Percentiles rank a stretch among this genome's conserved stretches.
phyloP scores from a whole-genome alignment of 2,797 vertebrate species.

The Acropternis orthonyx region DNA sequence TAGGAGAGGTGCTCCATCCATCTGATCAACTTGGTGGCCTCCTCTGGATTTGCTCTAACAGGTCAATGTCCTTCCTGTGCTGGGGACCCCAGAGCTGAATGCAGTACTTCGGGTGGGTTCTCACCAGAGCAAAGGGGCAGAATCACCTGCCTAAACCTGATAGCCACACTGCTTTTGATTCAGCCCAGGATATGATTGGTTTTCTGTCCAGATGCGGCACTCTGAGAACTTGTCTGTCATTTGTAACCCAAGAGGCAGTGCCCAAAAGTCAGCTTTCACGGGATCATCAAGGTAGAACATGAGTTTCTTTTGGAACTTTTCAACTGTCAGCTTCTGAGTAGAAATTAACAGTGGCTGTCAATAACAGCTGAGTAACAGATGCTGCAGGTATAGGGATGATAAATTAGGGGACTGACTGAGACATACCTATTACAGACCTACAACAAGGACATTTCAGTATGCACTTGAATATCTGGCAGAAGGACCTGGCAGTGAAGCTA shows the following conservation, averaged over 20 bases:
- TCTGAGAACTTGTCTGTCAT: background rate
- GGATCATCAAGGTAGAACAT: background rate
- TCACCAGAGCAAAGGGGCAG: background rate
- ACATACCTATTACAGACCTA: background rate
- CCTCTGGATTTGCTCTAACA: background rate
- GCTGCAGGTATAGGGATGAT: background rate
- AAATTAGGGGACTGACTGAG: background rate
- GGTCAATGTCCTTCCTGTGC: background rate
- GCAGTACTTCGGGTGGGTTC: background rate
- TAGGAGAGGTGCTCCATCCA: background rate
- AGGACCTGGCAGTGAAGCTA: background rate
- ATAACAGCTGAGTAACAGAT: background rate
- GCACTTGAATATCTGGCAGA: background rate
- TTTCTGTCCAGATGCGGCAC: background rate
- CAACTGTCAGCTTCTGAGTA: background rate
- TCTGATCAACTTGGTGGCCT: background rate
- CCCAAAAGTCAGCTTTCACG: background rate
- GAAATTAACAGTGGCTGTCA: conserved; percentile 26
- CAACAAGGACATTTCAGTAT: background rate
- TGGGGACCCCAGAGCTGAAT: no score
- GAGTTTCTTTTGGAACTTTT: conserved; percentile 1
- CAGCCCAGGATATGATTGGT: background rate
- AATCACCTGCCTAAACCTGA: background rate
- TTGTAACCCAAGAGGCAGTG: background rate
- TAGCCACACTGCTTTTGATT: background rate